phyloP scores from a whole-genome alignment of 2,888 invertebrate species.

The Eudasyphora cyanicolor region DNA sequence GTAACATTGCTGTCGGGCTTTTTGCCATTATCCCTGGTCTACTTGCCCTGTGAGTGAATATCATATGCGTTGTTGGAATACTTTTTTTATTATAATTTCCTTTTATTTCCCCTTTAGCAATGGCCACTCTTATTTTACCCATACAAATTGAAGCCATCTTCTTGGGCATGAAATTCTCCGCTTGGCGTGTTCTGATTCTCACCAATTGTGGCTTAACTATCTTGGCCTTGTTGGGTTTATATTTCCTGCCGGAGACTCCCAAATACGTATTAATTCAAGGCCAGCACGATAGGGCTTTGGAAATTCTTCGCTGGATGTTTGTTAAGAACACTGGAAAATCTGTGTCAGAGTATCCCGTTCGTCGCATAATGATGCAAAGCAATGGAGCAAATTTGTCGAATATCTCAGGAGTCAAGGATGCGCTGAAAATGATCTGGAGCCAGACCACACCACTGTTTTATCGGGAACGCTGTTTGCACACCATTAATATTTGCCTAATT shows the following conservation, averaged over 20 bases:
- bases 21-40: slow-evolving; percentile 82
- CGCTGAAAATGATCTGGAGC: slow-evolving; percentile 74
- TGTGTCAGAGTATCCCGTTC: slow-evolving; percentile 81
- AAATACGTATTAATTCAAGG: slow-evolving; percentile 87
- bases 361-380: slow-evolving; percentile 70
- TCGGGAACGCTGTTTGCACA: slow-evolving; percentile 71
- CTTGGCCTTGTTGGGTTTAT: slow-evolving; percentile 82
- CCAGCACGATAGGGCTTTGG: slow-evolving; percentile 82
- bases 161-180: slow-evolving; percentile 83
- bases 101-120: slow-evolving; percentile 79
- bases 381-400: slow-evolving; percentile 73
- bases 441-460: slow-evolving; percentile 77
- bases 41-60: slow-evolving; percentile 80
- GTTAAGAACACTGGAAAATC: slow-evolving; percentile 80
- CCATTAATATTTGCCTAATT: slow-evolving; percentile 74
- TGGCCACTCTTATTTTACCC: slow-evolving; percentile 87
- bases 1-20: slow-evolving; percentile 83
- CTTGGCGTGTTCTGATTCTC: slow-evolving; percentile 88
- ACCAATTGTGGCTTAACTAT: slow-evolving; percentile 85
- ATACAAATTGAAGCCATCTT: slow-evolving; percentile 80
- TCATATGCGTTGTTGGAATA: neutral
- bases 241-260: slow-evolving; percentile 88
- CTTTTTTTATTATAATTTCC: neutral
- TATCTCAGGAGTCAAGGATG: slow-evolving; percentile 72
- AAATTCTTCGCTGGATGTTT: slow-evolving; percentile 83